Evolutionary conservation across 1,140 invertebrate genomes (phyloP), one percentile per base, ranked within the genome.

Genomic region (Zaprionus kolodkinae): DNA sequence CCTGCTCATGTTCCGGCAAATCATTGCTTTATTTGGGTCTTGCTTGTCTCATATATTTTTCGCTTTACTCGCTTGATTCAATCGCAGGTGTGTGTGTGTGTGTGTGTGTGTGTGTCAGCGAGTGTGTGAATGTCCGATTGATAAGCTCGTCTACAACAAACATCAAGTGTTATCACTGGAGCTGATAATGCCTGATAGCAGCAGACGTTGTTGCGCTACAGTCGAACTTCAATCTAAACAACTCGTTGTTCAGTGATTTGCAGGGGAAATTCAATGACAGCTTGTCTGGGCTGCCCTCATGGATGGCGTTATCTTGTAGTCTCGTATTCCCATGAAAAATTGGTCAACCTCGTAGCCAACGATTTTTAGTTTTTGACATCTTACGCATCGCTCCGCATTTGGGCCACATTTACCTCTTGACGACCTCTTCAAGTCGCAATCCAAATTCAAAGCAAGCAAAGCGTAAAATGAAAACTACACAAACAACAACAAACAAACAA

Each of bases 391-490:
- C 15, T 72, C 61, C 62, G 60, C 56, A 75, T 80, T 80, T 75
- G 66, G 85, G 84, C 55, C 76, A 89, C 61, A 65, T 88, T 78
- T 50, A 50, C 78, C 78, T 85, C 78, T 84, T 66, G 64, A 73
- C 68, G 83, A 84, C 73, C 84, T 88, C 80, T 87, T 72, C 70
- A 64, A 63, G 80, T 68, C 69, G 63, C 81, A 73, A 62, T 76
- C 36, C 27, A 45, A 67, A 68, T 50, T 50, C 45, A 50, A 50
- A 12, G 17, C 68, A 69, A 84, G 72, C 77, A 75, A 74, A 88
- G 85, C 85, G 84, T 84, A 84, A 83, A 87, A 79, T 83, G 66
- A 78, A 87, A 89, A 87, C 70, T 79, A 75, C 68, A 74, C 67
- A 66, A 67, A 63, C 59, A 66, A 57, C 63, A 50, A 74, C 45